Conservation (phyloP, 2,888 invertebrate genomes). For the Gari tellinella region DNA sequence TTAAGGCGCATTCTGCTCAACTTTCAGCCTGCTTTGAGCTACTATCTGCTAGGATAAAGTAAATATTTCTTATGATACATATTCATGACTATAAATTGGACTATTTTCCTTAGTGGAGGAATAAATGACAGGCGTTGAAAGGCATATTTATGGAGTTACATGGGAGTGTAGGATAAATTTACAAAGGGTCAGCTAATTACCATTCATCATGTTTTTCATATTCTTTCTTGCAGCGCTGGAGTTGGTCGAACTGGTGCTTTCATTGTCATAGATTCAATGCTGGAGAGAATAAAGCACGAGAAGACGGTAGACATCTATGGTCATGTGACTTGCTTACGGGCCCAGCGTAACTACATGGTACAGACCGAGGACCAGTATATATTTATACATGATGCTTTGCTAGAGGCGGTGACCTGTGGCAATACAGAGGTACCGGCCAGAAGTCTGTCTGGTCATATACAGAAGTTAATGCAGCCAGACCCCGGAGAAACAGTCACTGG, state of each 20-base stretch:
- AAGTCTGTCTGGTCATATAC: conserved; percentile 97
- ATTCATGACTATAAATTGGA: too few relatives aligned
- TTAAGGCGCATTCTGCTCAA: too few relatives aligned
- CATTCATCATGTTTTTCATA: neutral
- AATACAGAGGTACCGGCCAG: conserved; percentile 98
- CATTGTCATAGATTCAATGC: conserved; percentile 99
- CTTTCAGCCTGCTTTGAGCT: too few relatives aligned
- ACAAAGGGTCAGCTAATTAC: neutral
- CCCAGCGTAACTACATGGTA: conserved; percentile 99
- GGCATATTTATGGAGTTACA: neutral
- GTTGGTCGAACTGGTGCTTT: conserved; percentile 98
- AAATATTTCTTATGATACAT: too few relatives aligned
- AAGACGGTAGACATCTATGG: conserved; percentile 99
- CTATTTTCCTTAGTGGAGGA: too few relatives aligned
- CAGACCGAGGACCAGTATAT: conserved; percentile 99
- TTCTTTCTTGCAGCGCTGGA: conserved; percentile 87
- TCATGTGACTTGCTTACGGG: conserved; percentile 98
- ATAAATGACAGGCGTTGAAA: too few relatives aligned
- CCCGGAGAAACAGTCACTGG: conserved; percentile 82
- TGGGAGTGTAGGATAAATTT: neutral
- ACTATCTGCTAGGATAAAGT: too few relatives aligned
- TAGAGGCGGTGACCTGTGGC: conserved; percentile 98
- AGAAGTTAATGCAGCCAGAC: conserved; percentile 93
- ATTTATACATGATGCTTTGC: conserved; percentile 98
- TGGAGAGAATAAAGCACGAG: conserved; percentile 98